Base-by-base conservation (phyloP, 2,888 invertebrate species). In the Amphimallon solstitiale region DNA sequence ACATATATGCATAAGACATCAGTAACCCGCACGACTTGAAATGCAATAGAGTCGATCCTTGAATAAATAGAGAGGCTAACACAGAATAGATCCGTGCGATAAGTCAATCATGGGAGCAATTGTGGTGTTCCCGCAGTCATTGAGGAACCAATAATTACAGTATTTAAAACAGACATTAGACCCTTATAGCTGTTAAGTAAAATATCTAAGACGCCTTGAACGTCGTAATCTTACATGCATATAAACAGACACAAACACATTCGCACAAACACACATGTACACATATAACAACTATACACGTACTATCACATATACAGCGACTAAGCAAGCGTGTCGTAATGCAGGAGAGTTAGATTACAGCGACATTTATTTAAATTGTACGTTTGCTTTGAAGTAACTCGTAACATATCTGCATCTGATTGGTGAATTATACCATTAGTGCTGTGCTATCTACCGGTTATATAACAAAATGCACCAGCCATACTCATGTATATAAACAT, bases 341-440 rank as follows among this genome's bases (percentile, higher is more conserved):
- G 66, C 54, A 65, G 61, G 66, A 65, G 66, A 68, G 66, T 66
- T 72, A 71, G 71, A 73, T 73, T 72, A 72, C 70, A 59, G 61
- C 68, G 71, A 71, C 73, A 69, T 73, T 72, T 73, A 73, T 72
- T 73, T 72, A 72, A 73, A 73, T 67, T 71, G 71, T 68, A 71
- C 73, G 71, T 73, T 72, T 71, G 71, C 73, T 72, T 73, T 71
- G 73, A 73, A 73, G 70, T 72, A 73, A 73, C 73, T 70, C 66
- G 70, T 72, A 72, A 72, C 71, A 66, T 73, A 73, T 73, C 74
- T 71, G 71, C 70, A 74, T 74, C 74, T 74, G 74, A 74, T 74
- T 73, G 71, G 70, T 74, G 71, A 73, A 74, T 74, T 72, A 73
- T 73, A 69, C 74, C 73, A 72, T 74, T 73, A 74, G 70, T 67